Conservation (phyloP, 2,113 vertebrate species). For the Falco punctatus region DNA sequence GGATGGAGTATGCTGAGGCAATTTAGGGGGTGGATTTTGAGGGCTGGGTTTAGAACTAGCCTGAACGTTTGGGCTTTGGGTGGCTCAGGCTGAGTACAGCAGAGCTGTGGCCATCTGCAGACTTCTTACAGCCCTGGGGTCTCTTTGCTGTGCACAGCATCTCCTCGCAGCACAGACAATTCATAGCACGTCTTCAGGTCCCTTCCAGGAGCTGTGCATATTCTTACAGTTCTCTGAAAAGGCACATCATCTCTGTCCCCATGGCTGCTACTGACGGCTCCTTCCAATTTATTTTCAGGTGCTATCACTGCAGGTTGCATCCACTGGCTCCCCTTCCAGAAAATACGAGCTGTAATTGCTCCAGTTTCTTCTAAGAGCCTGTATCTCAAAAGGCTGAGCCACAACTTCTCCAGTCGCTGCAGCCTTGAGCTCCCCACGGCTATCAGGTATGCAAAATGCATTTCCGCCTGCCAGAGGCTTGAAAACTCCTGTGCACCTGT, state of each 20-base stretch:
- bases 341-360: not conserved
- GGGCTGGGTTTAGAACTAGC: not conserved
- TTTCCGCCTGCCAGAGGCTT: not conserved
- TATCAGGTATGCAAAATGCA: not conserved
- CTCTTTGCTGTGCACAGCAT: not conserved
- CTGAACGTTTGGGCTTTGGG: not conserved
- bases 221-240: not conserved
- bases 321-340: not conserved
- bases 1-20: accelerated
- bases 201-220: not conserved
- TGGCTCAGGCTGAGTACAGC: not conserved
- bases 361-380: not conserved
- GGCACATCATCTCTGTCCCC: not conserved
- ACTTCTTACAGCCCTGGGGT: not conserved
- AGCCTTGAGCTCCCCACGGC: not conserved
- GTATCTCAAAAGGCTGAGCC: not conserved
- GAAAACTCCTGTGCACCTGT: not conserved
- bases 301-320: not conserved
- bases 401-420: not conserved
- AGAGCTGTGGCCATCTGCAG: not conserved
- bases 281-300: not conserved
- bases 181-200: not conserved
- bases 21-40: not conserved
- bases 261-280: not conserved
- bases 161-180: not conserved